Evolutionary conservation across 1,140 invertebrate species (phyloP).

Genomic region (Euglossa dilemma): DNA sequence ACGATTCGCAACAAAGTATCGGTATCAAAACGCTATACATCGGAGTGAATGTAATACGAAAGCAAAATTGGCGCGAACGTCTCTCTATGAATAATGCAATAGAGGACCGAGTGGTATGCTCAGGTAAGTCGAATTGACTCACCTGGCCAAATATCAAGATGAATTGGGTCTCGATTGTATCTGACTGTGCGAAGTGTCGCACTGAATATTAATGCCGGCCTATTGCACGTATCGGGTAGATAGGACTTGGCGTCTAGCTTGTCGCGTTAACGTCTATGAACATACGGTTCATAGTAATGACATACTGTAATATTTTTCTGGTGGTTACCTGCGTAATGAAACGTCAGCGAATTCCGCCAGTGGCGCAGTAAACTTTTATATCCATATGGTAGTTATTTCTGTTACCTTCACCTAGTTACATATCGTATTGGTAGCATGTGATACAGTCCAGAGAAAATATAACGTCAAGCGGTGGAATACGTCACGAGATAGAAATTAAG

Average conservation of each 20-base stretch:
- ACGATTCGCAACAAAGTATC: neutral
- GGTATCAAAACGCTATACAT: slow-evolving; percentile 2
- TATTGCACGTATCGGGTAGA: slow-evolving; percentile 7
- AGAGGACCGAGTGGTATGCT: neutral
- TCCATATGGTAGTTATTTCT: neutral
- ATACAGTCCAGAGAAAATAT: neutral
- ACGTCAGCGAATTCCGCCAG: neutral
- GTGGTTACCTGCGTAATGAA: neutral
- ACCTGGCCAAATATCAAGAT: slow-evolving; percentile 46
- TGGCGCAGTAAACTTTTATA: neutral
- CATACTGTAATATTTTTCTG: neutral
- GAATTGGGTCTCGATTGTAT: slow-evolving; percentile 32
- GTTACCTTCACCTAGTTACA: neutral
- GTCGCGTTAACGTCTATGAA: neutral
- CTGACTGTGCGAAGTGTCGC: neutral
- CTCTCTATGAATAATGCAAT: slow-evolving; percentile 32
- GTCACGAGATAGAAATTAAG: neutral
- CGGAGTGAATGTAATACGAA: slow-evolving; percentile 9
- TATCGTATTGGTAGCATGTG: neutral
- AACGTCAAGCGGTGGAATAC: neutral
- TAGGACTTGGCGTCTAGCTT: neutral
- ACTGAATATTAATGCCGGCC: slow-evolving; percentile 17
- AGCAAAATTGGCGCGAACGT: slow-evolving; percentile 20
- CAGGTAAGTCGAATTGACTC: slow-evolving; percentile 12
- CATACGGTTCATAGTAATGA: neutral